These are phyloP conservation scores for Leucophora obtusa DNA, from an alignment of 2,888 invertebrate genomes.

Conservation along the genomic window DNA sequence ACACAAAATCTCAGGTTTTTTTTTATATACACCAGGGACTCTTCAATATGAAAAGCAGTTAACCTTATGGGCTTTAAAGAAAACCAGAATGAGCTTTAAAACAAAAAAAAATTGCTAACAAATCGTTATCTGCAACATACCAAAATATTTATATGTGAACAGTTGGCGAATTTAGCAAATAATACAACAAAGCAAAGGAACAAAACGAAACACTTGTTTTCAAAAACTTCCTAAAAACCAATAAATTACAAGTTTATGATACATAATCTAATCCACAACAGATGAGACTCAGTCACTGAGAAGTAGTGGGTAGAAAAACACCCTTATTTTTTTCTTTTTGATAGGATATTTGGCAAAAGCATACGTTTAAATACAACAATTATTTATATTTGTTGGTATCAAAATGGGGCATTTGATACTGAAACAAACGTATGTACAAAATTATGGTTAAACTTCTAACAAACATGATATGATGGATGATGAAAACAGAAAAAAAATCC, in stretches of 20 bases:
- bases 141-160: constrained; percentile 39
- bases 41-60: neutral
- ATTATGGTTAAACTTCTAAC: constrained; percentile 13
- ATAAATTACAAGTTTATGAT: constrained; percentile 78
- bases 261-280: constrained; percentile 78
- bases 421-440: constrained; percentile 8
- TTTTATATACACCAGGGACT: neutral
- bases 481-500: neutral
- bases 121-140: neutral
- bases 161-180: constrained; percentile 50
- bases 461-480: constrained; percentile 12
- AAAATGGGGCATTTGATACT: neutral
- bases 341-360: constrained; percentile 47
- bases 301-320: constrained; percentile 11
- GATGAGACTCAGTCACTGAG: constrained; percentile 70
- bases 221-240: constrained; percentile 59
- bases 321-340: neutral
- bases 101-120: neutral
- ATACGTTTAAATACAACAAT: constrained; percentile 54
- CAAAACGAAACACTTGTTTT: constrained; percentile 52
- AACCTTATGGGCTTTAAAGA: neutral
- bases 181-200: neutral
- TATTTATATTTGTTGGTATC: constrained; percentile 36
- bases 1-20: neutral
- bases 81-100: neutral